phyloP scores from a whole-genome alignment of 2,888 invertebrate species.

The Leucophenga montana region DNA sequence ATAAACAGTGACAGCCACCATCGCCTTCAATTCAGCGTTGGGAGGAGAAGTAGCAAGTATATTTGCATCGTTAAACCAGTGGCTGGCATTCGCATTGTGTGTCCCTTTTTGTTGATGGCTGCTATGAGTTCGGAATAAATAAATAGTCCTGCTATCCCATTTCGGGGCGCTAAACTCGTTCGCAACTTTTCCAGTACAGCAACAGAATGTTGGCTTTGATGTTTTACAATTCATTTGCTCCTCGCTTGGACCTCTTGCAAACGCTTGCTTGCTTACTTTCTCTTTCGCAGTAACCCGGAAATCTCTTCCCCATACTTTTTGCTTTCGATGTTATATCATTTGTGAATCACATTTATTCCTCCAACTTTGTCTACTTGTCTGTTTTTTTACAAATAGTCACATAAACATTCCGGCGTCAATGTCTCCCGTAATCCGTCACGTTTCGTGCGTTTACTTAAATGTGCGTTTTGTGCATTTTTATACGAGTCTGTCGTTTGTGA shows the following conservation, averaged over 20 bases:
- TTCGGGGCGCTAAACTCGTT: constrained; percentile 8
- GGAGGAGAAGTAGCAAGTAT: not conserved
- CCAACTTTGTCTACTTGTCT: not conserved
- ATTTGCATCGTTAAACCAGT: not conserved
- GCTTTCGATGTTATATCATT: not conserved
- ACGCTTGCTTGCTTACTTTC: not conserved
- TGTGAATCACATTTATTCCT: not conserved
- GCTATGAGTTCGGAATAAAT: constrained; percentile 9
- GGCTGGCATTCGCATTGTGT: constrained; percentile 3
- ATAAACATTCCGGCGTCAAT: constrained; percentile 1
- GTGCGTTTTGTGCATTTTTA: constrained; percentile 5
- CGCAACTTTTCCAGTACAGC: not conserved
- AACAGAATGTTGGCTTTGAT: constrained; percentile 11
- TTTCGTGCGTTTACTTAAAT: constrained; percentile 1
- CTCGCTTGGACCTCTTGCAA: not conserved
- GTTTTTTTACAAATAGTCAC: constrained; percentile 6
- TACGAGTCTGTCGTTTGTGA: too few relatives aligned
- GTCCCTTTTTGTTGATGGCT: constrained; percentile 2
- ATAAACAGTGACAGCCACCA: constrained; percentile 7
- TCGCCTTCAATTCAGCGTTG: not conserved
- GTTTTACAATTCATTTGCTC: not conserved
- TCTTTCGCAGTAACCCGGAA: not conserved
- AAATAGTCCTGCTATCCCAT: constrained; percentile 6
- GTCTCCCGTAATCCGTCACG: constrained; percentile 6
- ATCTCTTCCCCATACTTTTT: not conserved